Base-by-base conservation (phyloP, 1,140 invertebrate species). In the Odontomachus brunneus region DNA sequence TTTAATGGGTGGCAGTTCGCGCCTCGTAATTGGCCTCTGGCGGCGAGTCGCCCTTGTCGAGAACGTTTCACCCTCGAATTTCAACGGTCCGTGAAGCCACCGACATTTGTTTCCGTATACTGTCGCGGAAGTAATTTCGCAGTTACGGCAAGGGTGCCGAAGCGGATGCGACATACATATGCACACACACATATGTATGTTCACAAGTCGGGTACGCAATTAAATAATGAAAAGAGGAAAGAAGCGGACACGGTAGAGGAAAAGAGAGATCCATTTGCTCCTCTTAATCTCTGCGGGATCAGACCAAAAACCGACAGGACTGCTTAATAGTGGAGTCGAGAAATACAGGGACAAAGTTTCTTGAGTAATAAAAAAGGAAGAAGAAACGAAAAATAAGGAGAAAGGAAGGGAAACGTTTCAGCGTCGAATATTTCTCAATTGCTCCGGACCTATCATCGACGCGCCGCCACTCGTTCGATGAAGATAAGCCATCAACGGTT, bases 1-100 rank as follows among this genome's bases (percentile, higher is more conserved):
- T 83, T 86, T 87, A 84, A 86, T 59, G 55, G 69, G 59, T 51
- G 69, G 74, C 53, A 78, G 67, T 83, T 83, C 66, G 63, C 71
- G 49, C n/a, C 66, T 29, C 22, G 80, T 87, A 85, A 86, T 86
- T 86, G 84, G 48, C 59, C 22, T 38, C 17, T 67, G 66, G 15
- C 48, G 60, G 44, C 57, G 73, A 38, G 57, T 26, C 24, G 24
- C 29, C 19, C 53, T 17, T 48, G 9, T 72, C 71, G 57, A 12
- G 24, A 85, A 65, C 71, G 71, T 82, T 85, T 85, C 72, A 44
- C 19, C 44, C 44, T 24, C 69, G 55, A 74, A 73, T 53, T 82
- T 62, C 22, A n/a, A 71, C 0, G 15, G n/a, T 33, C 11, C 49
- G 14, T 33, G 62, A 38, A 66, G 66, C 74, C 26, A 2, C 19